phyloP scores from a whole-genome alignment of 2,113 vertebrate genomes.

The Gallinago paraguaiae region DNA sequence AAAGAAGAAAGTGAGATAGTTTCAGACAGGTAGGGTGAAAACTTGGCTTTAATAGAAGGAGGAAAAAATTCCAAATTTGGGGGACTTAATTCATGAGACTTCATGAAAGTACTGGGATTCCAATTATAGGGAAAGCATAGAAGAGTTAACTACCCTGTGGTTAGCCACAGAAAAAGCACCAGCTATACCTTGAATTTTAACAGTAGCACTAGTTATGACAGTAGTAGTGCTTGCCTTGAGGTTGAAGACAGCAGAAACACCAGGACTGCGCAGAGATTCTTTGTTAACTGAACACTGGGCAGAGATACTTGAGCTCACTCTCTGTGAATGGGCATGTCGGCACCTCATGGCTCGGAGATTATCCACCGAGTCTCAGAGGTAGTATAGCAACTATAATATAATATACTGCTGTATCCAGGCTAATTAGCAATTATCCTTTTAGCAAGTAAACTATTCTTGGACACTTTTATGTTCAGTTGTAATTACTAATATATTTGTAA shows the following conservation, averaged over 20 bases:
- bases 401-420: neutral
- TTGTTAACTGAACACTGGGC: neutral
- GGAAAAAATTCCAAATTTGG: neutral
- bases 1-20: neutral
- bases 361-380: neutral
- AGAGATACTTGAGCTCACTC: neutral
- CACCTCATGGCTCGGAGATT: neutral
- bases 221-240: neutral
- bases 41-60: neutral
- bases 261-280: neutral
- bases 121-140: neutral
- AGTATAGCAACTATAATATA: neutral
- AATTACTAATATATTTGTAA: neutral
- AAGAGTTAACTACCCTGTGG: neutral
- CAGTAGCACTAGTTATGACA: neutral
- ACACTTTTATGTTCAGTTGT: neutral
- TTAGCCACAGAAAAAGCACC: neutral
- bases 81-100: neutral
- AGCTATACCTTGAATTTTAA: neutral
- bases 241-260: neutral
- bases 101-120: neutral
- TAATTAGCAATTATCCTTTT: neutral
- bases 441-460: neutral
- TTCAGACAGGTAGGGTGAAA: neutral
- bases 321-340: accelerated